Conservation (phyloP, 2,888 invertebrate genomes). For the Tipula unca region DNA sequence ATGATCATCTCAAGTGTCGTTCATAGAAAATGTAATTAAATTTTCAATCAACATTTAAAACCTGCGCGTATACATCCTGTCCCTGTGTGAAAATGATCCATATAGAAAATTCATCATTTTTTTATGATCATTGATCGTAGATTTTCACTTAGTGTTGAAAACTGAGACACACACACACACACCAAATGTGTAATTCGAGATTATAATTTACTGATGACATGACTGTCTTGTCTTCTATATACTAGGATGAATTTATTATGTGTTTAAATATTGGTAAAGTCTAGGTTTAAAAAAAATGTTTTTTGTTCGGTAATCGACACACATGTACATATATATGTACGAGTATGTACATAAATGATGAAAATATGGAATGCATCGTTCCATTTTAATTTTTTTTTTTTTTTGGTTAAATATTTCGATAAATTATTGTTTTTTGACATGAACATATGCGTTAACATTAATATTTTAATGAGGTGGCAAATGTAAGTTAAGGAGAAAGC, state of each 20-base stretch:
- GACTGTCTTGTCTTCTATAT: background rate
- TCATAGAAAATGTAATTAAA: background rate
- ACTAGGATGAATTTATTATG: background rate
- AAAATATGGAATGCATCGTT: background rate
- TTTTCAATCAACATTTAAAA: background rate
- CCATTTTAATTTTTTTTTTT: background rate
- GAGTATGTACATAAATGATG: background rate
- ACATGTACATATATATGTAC: background rate
- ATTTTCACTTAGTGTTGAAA: background rate
- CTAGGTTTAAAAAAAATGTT: background rate
- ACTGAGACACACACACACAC: background rate
- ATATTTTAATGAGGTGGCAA: conserved; percentile 8
- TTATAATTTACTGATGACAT: background rate
- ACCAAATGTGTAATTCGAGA: background rate
- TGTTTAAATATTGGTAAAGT: background rate
- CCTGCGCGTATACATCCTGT: background rate
- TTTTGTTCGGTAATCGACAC: background rate
- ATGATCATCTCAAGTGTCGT: background rate
- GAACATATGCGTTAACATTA: conserved; percentile 2
- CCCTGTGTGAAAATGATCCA: background rate
- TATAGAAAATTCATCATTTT: background rate
- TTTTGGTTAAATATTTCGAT: background rate
- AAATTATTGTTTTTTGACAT: conserved; percentile 2
- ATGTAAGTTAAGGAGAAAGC: background rate
- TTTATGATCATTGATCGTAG: background rate